These are phyloP conservation scores for Pristionchus exspectatus DNA, from an alignment of 2,888 invertebrate genomes.

Conservation along the genomic window DNA sequence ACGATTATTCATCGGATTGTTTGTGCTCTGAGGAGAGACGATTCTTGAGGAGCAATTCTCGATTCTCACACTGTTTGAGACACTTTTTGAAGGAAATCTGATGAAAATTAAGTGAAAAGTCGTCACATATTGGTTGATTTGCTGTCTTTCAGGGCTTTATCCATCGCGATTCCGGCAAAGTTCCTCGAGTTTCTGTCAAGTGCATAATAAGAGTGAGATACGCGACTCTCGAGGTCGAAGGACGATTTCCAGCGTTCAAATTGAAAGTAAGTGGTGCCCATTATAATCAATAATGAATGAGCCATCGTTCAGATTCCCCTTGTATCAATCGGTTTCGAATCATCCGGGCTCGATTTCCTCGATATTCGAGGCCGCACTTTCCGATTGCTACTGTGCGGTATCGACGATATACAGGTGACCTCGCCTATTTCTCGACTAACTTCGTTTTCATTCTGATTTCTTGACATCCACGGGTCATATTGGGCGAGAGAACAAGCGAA, in stretches of 20 bases:
- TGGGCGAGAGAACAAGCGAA: background rate
- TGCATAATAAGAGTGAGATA: conserved; percentile 2
- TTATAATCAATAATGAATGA: background rate
- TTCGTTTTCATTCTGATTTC: background rate
- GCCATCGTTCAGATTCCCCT: conserved; percentile 49
- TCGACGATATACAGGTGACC: conserved; percentile 47
- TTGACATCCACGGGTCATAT: background rate
- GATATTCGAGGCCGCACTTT: conserved; percentile 53
- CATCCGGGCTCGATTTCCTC: conserved; percentile 49
- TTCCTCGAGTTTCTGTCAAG: conserved; percentile 41
- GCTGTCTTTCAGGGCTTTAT: conserved; percentile 34
- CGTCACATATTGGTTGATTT: background rate
- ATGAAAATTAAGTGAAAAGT: background rate
- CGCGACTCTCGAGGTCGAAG: conserved; percentile 25
- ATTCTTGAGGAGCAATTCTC: background rate
- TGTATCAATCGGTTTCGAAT: conserved; percentile 33
- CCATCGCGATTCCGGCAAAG: conserved; percentile 30
- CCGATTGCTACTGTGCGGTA: conserved; percentile 49
- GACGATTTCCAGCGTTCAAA: conserved; percentile 43
- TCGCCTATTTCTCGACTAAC: background rate
- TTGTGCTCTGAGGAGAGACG: background rate
- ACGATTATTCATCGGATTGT: conserved; percentile 21
- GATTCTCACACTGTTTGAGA: background rate
- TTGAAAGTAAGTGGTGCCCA: background rate
- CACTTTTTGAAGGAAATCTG: background rate